Conservation (phyloP, 2,113 vertebrate genomes). For the Candoia aspera region DNA sequence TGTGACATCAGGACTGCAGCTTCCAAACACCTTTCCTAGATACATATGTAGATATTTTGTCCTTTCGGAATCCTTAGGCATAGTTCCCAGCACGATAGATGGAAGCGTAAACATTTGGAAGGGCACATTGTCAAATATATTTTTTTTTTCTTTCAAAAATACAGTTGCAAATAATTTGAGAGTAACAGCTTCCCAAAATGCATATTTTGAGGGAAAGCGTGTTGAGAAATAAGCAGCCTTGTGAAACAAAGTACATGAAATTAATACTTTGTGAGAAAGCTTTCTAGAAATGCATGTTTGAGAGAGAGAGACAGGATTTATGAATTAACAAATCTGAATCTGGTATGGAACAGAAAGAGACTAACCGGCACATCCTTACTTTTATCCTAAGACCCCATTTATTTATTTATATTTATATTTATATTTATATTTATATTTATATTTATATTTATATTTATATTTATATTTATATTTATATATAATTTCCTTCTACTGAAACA, state of each 20-base stretch:
- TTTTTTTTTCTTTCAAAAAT: background rate
- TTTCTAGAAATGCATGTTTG: background rate
- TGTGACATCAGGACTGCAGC: no score
- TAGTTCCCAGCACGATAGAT: background rate
- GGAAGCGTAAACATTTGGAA: background rate
- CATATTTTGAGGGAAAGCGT: background rate
- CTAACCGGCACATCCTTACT: background rate
- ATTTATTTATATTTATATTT: no score
- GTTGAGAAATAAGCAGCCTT: background rate
- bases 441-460: no score
- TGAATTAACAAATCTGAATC: no score
- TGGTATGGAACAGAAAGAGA: background rate
- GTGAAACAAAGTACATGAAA: background rate
- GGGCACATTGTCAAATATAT: background rate
- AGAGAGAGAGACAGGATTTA: background rate
- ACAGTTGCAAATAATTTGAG: background rate
- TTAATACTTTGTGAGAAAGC: background rate
- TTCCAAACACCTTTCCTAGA: no score
- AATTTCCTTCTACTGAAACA: background rate
- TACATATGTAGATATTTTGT: background rate
- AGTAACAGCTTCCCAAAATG: background rate
- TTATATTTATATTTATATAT: no score
- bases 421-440: no score
- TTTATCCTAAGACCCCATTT: background rate
- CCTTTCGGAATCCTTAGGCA: background rate